Percentiles rank a stretch among this genome's conserved stretches.
phyloP scores from a whole-genome alignment of 2,888 invertebrate genomes.

The Colostygia pectinataria region DNA sequence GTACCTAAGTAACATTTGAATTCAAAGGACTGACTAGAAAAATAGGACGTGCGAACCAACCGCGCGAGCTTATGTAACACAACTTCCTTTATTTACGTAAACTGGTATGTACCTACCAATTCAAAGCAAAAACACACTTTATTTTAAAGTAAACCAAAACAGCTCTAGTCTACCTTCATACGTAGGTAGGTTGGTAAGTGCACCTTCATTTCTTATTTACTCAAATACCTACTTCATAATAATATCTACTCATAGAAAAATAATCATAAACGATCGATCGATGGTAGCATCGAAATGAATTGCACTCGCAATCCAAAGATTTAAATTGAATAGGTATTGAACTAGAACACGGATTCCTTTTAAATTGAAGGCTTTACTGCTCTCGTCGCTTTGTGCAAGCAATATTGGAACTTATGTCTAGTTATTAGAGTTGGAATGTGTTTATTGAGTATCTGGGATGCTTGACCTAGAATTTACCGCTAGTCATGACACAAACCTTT shows the following conservation, averaged over 20 bases:
- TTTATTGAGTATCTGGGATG: slow-evolving; percentile 27
- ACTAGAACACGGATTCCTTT: slow-evolving; percentile 15
- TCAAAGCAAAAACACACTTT: background rate
- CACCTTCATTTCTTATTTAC: no score
- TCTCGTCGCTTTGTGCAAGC: slow-evolving; percentile 20
- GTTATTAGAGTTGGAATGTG: slow-evolving; percentile 28
- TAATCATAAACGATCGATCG: no score
- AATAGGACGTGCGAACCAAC: no score
- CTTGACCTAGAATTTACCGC: slow-evolving; percentile 37
- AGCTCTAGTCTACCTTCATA: no score
- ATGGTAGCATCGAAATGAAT: background rate
- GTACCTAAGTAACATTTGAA: background rate
- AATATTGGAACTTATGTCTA: slow-evolving; percentile 24
- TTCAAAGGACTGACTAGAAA: no score
- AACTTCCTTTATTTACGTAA: slow-evolving; percentile 13
- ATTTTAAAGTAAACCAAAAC: background rate
- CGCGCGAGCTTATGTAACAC: slow-evolving; percentile 21
- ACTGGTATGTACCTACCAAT: no score
- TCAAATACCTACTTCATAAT: no score
- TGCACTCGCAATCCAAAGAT: background rate
- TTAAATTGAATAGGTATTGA: slow-evolving; percentile 5
- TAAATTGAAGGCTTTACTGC: slow-evolving; percentile 29
- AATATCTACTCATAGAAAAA: no score
- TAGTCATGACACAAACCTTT: slow-evolving; percentile 23
- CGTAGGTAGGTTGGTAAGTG: no score